phyloP scores from a whole-genome alignment of 2,797 vertebrate genomes.

The Podarcis siculus region DNA sequence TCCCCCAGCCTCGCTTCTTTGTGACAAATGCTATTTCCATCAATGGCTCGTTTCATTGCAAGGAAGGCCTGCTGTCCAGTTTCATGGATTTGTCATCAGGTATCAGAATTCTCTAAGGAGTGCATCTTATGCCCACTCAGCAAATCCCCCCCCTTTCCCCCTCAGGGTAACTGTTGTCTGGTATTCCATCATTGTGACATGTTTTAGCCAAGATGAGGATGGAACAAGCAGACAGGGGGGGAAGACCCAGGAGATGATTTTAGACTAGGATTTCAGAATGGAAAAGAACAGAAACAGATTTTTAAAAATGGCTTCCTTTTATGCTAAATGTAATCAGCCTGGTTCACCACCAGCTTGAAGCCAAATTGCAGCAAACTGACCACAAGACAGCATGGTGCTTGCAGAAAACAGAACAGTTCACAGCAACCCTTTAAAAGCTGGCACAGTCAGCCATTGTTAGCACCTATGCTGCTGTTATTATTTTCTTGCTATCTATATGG shows the following conservation, averaged over 20 bases:
- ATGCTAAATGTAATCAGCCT: not conserved
- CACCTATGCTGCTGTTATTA: not conserved
- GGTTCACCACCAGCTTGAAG: not conserved
- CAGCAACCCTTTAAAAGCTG: constrained; percentile 17
- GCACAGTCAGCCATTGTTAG: not conserved
- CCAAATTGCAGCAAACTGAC: not conserved
- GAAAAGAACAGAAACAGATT: constrained; percentile 40
- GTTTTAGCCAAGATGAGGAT: constrained; percentile 69
- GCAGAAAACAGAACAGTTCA: not conserved
- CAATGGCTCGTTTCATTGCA: constrained; percentile 30
- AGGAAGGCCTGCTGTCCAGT: constrained; percentile 24
- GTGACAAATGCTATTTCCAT: constrained; percentile 29
- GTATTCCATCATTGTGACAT: constrained; percentile 76
- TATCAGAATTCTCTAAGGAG: constrained; percentile 66
- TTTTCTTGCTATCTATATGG: not conserved
- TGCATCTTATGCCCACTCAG: constrained; percentile 58
- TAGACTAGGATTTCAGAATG: constrained; percentile 52
- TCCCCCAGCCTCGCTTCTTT: not conserved
- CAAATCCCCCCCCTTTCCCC: constrained; percentile 60
- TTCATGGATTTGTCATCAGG: constrained; percentile 54
- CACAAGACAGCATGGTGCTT: not conserved
- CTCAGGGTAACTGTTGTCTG: constrained; percentile 61
- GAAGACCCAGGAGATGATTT: constrained; percentile 72
- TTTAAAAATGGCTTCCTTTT: not conserved
- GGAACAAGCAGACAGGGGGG: constrained; percentile 69